A percentile compares a stretch with the other conserved stretches of the same genome.
phyloP scores from a whole-genome alignment of 2,797 vertebrate species.

The Scolopax rusticola region DNA sequence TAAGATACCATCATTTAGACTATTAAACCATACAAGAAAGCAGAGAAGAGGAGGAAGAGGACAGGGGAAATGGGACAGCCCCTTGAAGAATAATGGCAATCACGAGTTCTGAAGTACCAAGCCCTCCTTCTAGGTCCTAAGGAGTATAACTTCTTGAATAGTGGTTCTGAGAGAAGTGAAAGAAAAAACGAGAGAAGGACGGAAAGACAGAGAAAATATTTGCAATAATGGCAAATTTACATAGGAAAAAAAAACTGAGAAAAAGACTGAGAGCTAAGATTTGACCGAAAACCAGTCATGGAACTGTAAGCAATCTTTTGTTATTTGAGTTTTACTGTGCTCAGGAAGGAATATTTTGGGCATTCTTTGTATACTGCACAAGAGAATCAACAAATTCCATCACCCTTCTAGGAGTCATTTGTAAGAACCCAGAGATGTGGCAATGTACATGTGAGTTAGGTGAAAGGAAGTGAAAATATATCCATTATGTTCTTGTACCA shows the following conservation, averaged over 20 bases:
- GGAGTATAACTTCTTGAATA: background rate
- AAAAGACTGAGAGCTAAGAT: background rate
- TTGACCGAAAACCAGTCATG: background rate
- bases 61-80: background rate
- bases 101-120: background rate
- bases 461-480: background rate
- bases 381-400: rapidly evolving
- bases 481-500: background rate
- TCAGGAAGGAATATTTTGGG: background rate
- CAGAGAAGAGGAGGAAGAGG: background rate
- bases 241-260: background rate
- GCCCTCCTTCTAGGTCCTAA: background rate
- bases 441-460: background rate
- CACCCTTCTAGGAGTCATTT: background rate
- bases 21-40: background rate
- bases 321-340: background rate
- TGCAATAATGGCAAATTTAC: background rate
- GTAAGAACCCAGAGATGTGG: background rate
- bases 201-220: background rate
- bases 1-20: background rate
- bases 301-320: background rate
- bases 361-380: background rate
- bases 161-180: background rate
- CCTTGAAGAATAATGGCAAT: background rate
- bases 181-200: background rate